Percentiles rank a stretch among this genome's conserved stretches.
These are phyloP conservation scores for Erebia ligea DNA, from an alignment of 2,888 invertebrate species.

Conservation along the genomic window DNA sequence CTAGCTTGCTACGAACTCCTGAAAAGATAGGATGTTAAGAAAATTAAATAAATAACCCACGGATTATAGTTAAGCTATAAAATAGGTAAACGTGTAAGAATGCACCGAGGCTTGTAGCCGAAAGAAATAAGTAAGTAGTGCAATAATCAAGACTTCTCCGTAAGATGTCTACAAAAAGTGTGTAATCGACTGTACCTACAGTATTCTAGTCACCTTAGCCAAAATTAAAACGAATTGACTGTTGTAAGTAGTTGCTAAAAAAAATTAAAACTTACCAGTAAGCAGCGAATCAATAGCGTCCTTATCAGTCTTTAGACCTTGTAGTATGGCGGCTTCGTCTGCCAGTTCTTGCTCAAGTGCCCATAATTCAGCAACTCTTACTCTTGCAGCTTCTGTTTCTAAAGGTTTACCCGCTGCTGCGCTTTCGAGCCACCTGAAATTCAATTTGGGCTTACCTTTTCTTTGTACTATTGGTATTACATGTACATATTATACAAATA, in stretches of 20 bases:
- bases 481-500: too few relatives aligned
- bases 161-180: too few relatives aligned
- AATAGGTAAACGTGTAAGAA: too few relatives aligned
- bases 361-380: constrained; percentile 76
- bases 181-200: too few relatives aligned
- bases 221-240: not conserved
- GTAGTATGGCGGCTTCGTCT: constrained; percentile 77
- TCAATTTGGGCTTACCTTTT: not conserved
- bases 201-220: too few relatives aligned
- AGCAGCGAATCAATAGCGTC: constrained; percentile 76
- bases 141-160: too few relatives aligned
- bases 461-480: not conserved
- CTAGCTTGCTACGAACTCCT: constrained; percentile 73
- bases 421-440: constrained; percentile 88
- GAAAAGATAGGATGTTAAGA: not conserved
- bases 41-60: not conserved
- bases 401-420: constrained; percentile 87
- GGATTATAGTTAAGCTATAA: not conserved
- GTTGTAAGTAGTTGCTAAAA: not conserved
- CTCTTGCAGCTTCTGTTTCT: constrained; percentile 76
- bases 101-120: too few relatives aligned
- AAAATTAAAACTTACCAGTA: constrained; percentile 54
- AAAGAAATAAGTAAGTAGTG: too few relatives aligned
- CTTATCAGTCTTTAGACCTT: constrained; percentile 74
- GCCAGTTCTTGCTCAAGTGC: constrained; percentile 77